These are phyloP conservation scores for Lepidostoma basale DNA, from an alignment of 1,140 invertebrate species.

Conservation along the genomic window DNA sequence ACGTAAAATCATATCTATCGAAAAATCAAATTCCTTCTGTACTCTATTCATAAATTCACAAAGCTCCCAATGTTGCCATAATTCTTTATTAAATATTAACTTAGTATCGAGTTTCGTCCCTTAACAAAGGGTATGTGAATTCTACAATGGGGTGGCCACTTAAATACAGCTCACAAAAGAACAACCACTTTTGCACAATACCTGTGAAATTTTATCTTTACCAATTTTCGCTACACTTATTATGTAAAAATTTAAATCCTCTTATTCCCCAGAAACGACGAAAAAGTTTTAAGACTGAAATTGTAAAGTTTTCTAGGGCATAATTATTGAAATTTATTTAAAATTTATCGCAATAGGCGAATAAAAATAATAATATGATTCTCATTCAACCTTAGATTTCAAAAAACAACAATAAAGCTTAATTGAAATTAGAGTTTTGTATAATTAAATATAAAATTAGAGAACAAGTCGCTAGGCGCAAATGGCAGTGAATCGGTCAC, in stretches of 20 bases:
- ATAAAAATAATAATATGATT: too few species aligned
- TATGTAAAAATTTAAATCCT: not conserved
- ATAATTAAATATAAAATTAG: too few species aligned
- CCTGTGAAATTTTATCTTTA: conserved; percentile 7
- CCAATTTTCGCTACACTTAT: not conserved
- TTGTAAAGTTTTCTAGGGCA: not conserved
- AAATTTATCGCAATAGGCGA: too few species aligned
- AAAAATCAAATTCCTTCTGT: too few species aligned
- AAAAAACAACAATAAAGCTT: too few species aligned
- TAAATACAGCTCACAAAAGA: conserved; percentile 3
- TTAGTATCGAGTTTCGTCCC: conserved; percentile 6
- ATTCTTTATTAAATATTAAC: conserved; percentile 13
- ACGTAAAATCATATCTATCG: too few species aligned
- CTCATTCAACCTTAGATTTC: too few species aligned
- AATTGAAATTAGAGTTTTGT: too few species aligned
- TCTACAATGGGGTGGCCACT: conserved; percentile 5
- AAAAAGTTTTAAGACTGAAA: not conserved
- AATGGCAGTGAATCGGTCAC: too few species aligned
- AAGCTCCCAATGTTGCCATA: not conserved
- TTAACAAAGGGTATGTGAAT: not conserved
- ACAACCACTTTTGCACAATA: conserved; percentile 16
- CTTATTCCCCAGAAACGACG: not conserved
- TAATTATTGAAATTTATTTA: too few species aligned
- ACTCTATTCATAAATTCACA: not conserved
- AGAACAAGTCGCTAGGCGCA: too few species aligned